Conservation (phyloP, 2,113 vertebrate species). For the Lamprotornis superbus region DNA sequence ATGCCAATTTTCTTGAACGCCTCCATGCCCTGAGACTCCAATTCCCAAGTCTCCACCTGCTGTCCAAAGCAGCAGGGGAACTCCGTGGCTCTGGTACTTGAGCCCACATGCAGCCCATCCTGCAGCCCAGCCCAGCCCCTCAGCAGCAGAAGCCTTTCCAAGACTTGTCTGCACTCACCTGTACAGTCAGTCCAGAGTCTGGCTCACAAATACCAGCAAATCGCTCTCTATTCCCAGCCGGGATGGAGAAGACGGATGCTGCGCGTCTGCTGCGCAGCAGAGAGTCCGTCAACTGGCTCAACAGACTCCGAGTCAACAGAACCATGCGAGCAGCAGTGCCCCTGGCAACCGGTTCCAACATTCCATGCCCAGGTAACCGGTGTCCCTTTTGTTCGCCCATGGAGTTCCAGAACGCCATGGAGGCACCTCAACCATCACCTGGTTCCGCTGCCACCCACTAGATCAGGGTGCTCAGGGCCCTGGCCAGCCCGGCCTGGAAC, state of each 20-base stretch:
- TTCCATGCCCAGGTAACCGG: background rate
- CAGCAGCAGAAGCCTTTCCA: background rate
- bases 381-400: no score
- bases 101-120: background rate
- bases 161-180: background rate
- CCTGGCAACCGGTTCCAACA: background rate
- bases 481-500: no score
- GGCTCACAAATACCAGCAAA: background rate
- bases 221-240: fast-evolving
- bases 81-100: no score
- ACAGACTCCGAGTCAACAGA: background rate
- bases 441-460: no score
- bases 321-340: background rate
- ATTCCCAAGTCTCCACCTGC: no score
- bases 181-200: background rate
- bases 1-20: no score
- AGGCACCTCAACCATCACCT: no score
- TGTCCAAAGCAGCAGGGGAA: no score
- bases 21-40: no score
- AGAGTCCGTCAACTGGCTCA: background rate
- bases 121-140: background rate
- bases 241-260: background rate
- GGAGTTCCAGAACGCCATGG: no score
- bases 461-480: no score
- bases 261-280: background rate